Evolutionary conservation across 1,140 invertebrate genomes (phyloP), one percentile per base, ranked within the genome.

Genomic region (Leptonema lineaticorne): DNA sequence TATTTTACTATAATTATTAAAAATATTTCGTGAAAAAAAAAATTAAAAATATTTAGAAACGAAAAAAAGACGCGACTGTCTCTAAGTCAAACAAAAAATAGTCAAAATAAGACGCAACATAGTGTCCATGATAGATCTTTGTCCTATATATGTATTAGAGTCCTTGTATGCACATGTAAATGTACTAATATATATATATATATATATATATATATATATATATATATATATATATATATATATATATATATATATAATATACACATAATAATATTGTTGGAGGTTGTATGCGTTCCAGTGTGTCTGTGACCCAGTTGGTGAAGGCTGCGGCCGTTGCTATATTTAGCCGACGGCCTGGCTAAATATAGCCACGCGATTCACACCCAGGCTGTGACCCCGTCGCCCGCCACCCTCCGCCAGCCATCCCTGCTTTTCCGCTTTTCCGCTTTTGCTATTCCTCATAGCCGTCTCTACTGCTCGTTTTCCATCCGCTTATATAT

Each of bases 231-330:
- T 41, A 11, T 41, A 41, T 41, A 16, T 4, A 41, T 2, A 11
- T 41, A 41, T 16, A 11, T 41, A 41, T 41, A 11, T 41, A 11
- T 41, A 16, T 14, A 2, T 4, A 41, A 41, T 41, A 16, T 33
- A 33, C 30, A 33, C 46, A 20, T 16, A 20, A 18, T 20, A 14
- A 9, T 9, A 45, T 45, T 45, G 37, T 14, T 9, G 3, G 14
- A 3, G 4, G 14, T n/a, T 45, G 37, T 45, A 14, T 45, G 37
- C 37, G 37, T 45, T n/a, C 16, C 11, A 41, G 37, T 41, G 9
- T 41, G 37, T 41, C 50, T 50, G 50, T 53, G 50, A 53, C 50
- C 50, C 22, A 53, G 50, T 53, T 53, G 50, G 50, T 53, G 50
- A 53, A 53, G 50, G 50, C 50, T 53, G 50, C 22, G 50, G 50